Base-by-base conservation (phyloP, 2,113 vertebrate genomes). In the Amphilophus citrinellus region DNA sequence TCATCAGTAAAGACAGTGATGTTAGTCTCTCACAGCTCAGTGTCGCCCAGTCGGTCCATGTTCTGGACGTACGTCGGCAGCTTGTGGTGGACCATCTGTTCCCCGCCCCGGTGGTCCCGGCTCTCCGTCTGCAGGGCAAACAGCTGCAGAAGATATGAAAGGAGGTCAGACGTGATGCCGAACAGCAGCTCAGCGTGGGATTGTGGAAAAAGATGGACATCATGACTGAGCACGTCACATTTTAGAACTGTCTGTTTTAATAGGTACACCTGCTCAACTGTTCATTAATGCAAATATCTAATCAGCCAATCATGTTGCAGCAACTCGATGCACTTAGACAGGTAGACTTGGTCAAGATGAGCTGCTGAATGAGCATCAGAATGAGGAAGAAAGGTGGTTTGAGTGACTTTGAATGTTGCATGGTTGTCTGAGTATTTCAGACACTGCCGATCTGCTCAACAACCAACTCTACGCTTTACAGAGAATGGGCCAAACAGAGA, bases 31-130 rank as follows among this genome's bases (percentile, higher is more conserved):
- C 96, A 99, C 98, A 99, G 96, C 94, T 99, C 98, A 6, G 97
- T 98, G 94, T 99, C 98, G 84, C 98, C 98, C 3, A 99, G 96
- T 4, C 97, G 98, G 95, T 99, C 98, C 98, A 98, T 99, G 91
- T 96, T 98, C 93, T 98, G 97, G 80, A 99, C 97, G 1, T 99
- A 99, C 0, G 96, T 83, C 11, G 98, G 98, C 84, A 99, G 91
- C 73, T 96, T 98, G 94, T 99, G 98, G 61, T 98, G 98, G 13
- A 96, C 89, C 80, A 93, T 87, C 47, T 94, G 79, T 14, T 96
- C 95, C 58, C 94, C 95, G 8, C 96, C 97, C 88, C 92, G 97
- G 80, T 95, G 87, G 10, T 96, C 94, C 91, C 94, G 96, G 3
- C 95, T 87, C 65, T 99, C 98, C 0, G 96, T 97, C 94, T 99